Evolutionary conservation across 2,888 invertebrate species (phyloP), one percentile per base, ranked within the genome.

Genomic region (Eucera pruinosa): DNA sequence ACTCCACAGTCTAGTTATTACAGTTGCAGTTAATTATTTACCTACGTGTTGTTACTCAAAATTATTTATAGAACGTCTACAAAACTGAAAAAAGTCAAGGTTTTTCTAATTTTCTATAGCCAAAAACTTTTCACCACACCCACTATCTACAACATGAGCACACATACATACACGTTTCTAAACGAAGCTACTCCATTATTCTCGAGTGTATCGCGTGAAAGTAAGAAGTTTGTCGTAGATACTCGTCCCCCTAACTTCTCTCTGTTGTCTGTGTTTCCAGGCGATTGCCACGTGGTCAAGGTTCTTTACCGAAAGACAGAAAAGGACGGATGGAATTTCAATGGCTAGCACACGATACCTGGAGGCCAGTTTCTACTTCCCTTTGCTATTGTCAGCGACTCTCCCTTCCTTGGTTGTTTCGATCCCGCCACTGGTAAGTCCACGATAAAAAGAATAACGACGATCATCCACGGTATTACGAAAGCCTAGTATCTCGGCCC

Each of bases 371-470:
- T 20, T 30, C 6, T 36, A n/a, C n/a, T n/a, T n/a, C n/a, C 9
- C 55, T 66, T 78, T 62, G 62, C 75, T 57, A 58, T 75, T 75
- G 66, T 66, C 57, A 61, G 75, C 62, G 52, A 52, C 20, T 60
- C 20, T 45, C 7, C 50, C 50, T 67, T 57, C 71, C 60, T 23
- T 30, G 61, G 52, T 48, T 57, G 55, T 76, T 82, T 66, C 64
- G 61, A 76, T 45, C 66, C 13, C 20, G 55, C 55, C 64, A 48
- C 60, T n/a, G 69, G 58, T 68, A 57, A 68, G 45, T 61, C 72
- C 48, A 50, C 66, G 75, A 83, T 84, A 83, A 84, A 81, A 81
- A 78, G 71, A 81, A 73, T 81, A 80, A 78, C 67, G 71, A 72
- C 81, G 74, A 78, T 76, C 76, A 69, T 67, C 64, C 67, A 39